These are phyloP conservation scores for Stegastes partitus DNA, from an alignment of 2,113 vertebrate genomes.

Conservation along the genomic window DNA sequence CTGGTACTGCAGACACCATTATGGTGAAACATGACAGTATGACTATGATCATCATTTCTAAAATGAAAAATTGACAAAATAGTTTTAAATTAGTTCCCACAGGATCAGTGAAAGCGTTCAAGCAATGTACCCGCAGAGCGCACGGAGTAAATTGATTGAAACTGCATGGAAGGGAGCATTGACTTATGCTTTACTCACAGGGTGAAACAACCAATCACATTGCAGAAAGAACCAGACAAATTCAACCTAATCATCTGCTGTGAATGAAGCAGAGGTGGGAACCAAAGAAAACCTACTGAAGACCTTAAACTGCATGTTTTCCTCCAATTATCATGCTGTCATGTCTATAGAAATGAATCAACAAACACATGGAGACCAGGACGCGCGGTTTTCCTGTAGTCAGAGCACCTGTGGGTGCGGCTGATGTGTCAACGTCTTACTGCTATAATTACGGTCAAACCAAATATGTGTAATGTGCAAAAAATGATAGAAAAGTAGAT, in stretches of 20 bases:
- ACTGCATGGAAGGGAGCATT: neutral
- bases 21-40: constrained; percentile 51
- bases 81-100: constrained; percentile 3
- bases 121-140: constrained; percentile 17
- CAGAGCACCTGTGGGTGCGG: constrained; percentile 46
- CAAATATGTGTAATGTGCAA: constrained; percentile 29
- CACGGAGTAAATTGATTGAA: constrained; percentile 47
- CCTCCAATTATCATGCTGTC: constrained; percentile 60
- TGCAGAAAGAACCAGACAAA: constrained; percentile 53
- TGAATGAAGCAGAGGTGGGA: constrained; percentile 51
- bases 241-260: constrained; percentile 43
- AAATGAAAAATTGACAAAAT: constrained; percentile 9
- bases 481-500: constrained; percentile 4
- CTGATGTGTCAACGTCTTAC: constrained; percentile 64
- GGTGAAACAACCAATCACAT: constrained; percentile 70
- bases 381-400: constrained; percentile 57
- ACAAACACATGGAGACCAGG: constrained; percentile 24
- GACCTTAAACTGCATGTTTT: constrained; percentile 54
- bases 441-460: constrained; percentile 55
- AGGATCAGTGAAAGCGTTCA: constrained; percentile 6
- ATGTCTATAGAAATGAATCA: constrained; percentile 67
- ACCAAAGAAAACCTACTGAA: constrained; percentile 52
- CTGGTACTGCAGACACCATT: constrained; percentile 58
- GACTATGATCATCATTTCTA: constrained; percentile 60
- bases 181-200: constrained; percentile 66